phyloP scores from a whole-genome alignment of 2,797 vertebrate genomes.

The Epinephelus awoara region DNA sequence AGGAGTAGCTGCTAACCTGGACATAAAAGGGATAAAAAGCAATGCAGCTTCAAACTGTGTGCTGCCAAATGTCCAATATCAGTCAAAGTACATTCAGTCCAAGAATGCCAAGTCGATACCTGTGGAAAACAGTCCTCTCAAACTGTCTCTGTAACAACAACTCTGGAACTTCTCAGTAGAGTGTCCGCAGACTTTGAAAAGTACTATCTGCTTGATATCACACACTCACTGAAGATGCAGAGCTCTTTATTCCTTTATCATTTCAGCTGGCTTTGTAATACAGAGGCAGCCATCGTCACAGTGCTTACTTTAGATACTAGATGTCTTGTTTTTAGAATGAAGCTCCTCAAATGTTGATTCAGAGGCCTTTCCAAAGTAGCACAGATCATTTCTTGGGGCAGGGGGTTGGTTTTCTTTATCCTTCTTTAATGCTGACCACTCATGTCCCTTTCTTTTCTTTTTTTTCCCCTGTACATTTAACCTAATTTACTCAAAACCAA shows the following conservation, averaged over 20 bases:
- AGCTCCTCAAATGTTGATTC: slow-evolving; percentile 24
- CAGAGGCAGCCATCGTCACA: neutral
- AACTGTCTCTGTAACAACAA: neutral
- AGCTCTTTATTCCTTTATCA: neutral
- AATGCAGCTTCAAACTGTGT: neutral
- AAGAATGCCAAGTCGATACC: neutral
- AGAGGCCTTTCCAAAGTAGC: neutral
- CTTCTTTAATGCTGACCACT: neutral
- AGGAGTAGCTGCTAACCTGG: neutral
- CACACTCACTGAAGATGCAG: neutral
- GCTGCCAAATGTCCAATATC: slow-evolving; percentile 4
- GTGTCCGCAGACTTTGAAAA: neutral
- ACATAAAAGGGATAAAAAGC: neutral
- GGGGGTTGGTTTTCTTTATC: neutral
- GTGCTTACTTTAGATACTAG: slow-evolving; percentile 15
- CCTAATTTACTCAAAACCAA: slow-evolving; percentile 1
- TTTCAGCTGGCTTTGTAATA: neutral
- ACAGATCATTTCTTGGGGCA: neutral
- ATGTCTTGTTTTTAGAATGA: slow-evolving; percentile 25
- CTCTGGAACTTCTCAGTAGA: neutral
- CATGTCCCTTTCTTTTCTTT: neutral
- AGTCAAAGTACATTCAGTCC: slow-evolving; percentile 4
- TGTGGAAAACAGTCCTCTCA: slow-evolving; percentile 4
- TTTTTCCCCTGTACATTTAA: slow-evolving; percentile 8
- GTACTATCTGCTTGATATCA: neutral